Percentiles rank a stretch among this genome's conserved stretches.
These are phyloP conservation scores for Phalanger gymnotis DNA, from an alignment of 2,797 vertebrate genomes.

Conservation along the genomic window DNA sequence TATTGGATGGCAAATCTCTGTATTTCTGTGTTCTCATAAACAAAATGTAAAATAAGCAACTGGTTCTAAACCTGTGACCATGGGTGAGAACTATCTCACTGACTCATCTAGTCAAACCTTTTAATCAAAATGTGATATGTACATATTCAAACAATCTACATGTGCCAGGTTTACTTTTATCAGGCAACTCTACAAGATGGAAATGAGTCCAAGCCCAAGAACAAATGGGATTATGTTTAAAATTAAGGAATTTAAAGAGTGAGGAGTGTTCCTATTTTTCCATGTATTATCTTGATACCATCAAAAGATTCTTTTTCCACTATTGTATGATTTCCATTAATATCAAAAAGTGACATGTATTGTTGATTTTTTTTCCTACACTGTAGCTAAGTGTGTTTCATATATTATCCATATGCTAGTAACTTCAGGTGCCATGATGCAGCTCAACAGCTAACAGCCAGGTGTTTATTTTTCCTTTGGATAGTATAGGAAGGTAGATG, in stretches of 20 bases:
- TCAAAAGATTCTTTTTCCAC: neutral
- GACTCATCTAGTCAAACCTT: neutral
- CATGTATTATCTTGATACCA: neutral
- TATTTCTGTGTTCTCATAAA: no score
- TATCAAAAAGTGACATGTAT: neutral
- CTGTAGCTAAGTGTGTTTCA: neutral
- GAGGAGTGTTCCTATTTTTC: neutral
- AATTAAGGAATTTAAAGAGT: conserved; percentile 1
- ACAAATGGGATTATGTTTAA: conserved; percentile 6
- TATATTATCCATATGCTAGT: neutral
- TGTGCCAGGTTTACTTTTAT: neutral
- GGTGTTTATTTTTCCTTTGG: neutral
- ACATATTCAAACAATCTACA: neutral
- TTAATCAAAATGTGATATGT: neutral
- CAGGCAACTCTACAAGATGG: conserved; percentile 1
- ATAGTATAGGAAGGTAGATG: neutral
- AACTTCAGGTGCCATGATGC: neutral
- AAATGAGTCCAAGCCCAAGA: neutral
- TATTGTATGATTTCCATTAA: neutral
- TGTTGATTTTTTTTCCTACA: neutral
- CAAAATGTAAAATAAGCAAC: no score
- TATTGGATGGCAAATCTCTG: no score
- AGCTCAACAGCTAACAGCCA: conserved; percentile 35
- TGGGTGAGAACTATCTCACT: neutral
- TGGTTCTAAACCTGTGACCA: no score